phyloP scores from a whole-genome alignment of 2,888 invertebrate genomes.

The Autographa pulchrina region DNA sequence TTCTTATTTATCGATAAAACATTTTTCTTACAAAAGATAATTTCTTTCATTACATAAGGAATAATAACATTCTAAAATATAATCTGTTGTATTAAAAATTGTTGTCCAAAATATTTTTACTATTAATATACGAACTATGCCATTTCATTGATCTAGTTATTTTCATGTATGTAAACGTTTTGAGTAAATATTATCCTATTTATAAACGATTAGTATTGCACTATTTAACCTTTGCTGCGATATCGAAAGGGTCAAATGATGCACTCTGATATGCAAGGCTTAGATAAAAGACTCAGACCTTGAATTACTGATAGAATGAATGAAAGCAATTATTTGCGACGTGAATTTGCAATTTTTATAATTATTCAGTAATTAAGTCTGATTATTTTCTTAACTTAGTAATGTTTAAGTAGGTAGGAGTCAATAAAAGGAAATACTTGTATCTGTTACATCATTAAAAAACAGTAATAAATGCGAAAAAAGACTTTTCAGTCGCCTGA shows the following conservation, averaged over 20 bases:
- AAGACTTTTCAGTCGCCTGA: too few relatives aligned
- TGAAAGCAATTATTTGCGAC: slow-evolving; percentile 12
- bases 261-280: neutral
- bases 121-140: neutral
- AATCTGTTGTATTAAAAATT: neutral
- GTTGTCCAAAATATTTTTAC: neutral
- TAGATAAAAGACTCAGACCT: slow-evolving; percentile 19
- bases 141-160: slow-evolving; percentile 21
- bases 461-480: too few relatives aligned
- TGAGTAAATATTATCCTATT: neutral
- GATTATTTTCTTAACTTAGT: too few relatives aligned
- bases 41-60: neutral
- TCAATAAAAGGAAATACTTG: too few relatives aligned
- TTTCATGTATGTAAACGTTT: neutral
- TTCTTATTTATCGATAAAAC: neutral
- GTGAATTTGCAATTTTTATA: too few relatives aligned
- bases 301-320: slow-evolving; percentile 12
- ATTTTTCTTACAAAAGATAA: neutral
- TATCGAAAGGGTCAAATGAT: slow-evolving; percentile 15
- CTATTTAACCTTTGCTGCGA: slow-evolving; percentile 16
- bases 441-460: too few relatives aligned
- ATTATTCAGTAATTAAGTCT: too few relatives aligned
- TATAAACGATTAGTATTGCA: slow-evolving; percentile 10
- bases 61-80: neutral
- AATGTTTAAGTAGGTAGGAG: too few relatives aligned